phyloP scores from a whole-genome alignment of 2,888 invertebrate genomes.

The Acrobasis consociella region DNA sequence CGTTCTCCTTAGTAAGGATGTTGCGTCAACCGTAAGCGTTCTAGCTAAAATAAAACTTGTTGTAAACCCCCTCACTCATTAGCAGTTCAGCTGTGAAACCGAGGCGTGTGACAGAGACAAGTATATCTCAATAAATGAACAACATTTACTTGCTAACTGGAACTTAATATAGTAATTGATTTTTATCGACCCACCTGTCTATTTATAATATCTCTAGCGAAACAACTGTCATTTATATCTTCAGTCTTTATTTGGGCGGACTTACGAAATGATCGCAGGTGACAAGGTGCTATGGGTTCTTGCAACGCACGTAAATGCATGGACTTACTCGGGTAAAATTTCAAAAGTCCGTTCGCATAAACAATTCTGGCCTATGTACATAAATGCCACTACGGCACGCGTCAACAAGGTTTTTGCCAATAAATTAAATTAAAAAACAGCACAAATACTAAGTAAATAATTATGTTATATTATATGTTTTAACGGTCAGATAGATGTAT shows the following conservation, averaged over 20 bases:
- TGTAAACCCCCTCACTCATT: not conserved
- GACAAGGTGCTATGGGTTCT: not conserved
- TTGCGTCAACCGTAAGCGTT: no score
- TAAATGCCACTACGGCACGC: no score
- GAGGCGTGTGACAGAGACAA: not conserved
- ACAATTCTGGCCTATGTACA: not conserved
- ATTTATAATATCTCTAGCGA: not conserved
- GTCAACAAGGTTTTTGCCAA: no score
- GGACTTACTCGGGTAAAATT: not conserved
- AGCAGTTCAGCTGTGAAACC: not conserved
- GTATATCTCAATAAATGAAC: not conserved
- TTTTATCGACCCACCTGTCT: not conserved
- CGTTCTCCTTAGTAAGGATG: no score
- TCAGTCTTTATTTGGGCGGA: slow-evolving; percentile 23
- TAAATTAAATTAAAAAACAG: no score
- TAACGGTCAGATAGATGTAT: no score
- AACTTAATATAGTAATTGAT: not conserved
- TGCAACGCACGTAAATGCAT: slow-evolving; percentile 5
- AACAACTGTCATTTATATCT: not conserved
- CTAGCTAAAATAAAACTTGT: no score
- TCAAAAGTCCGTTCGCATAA: not conserved
- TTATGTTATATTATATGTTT: no score
- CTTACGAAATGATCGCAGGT: slow-evolving; percentile 3
- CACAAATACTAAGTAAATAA: no score
- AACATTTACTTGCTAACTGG: not conserved